A percentile compares a stretch with the other conserved stretches of the same genome.
These are phyloP conservation scores for Sebastolobus altivelis DNA, from an alignment of 2,797 vertebrate species.

Conservation along the genomic window DNA sequence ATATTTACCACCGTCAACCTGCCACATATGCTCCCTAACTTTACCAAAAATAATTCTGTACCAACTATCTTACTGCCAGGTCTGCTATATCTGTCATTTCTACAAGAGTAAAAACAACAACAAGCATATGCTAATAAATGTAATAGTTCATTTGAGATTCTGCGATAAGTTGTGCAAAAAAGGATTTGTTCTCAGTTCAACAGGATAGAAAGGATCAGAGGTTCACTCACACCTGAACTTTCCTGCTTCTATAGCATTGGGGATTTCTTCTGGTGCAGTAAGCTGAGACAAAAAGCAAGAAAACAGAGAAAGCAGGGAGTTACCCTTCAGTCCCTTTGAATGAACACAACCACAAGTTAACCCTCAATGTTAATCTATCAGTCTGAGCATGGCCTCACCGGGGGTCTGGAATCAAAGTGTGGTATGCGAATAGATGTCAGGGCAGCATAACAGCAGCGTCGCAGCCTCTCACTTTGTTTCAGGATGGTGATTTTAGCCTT, in stretches of 20 bases:
- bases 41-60: neutral
- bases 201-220: neutral
- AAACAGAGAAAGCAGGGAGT: neutral
- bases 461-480: neutral
- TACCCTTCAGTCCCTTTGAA: neutral
- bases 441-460: neutral
- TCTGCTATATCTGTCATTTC: neutral
- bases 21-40: neutral
- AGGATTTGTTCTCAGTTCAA: neutral
- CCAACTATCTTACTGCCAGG: no score
- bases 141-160: neutral
- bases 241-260: neutral
- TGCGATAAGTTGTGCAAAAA: neutral
- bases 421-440: neutral
- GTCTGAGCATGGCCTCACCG: neutral
- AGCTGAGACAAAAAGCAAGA: neutral
- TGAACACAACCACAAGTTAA: neutral
- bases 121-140: neutral
- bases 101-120: neutral
- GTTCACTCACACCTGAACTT: neutral
- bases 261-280: neutral
- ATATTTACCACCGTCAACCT: neutral
- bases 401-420: neutral
- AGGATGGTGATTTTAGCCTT: slow-evolving; percentile 13
- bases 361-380: neutral